These are phyloP conservation scores for Anoplius nigerrimus DNA, from an alignment of 2,888 invertebrate species.

Conservation along the genomic window DNA sequence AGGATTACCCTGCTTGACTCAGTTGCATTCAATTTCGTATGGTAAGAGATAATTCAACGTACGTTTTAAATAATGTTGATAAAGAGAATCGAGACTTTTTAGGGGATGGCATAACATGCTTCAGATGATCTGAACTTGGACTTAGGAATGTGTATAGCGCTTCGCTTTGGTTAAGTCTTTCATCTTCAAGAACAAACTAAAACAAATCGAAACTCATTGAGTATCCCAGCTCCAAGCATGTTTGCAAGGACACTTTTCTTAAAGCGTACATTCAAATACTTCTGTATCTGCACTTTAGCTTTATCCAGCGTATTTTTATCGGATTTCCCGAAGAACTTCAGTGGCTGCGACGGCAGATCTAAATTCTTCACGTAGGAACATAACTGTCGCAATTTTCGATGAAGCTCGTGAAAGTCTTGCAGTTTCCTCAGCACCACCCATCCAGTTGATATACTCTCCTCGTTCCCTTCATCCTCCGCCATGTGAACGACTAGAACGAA, in stretches of 20 bases:
- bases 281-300: constrained; percentile 88
- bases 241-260: neutral
- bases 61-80: constrained; percentile 91
- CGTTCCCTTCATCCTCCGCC: constrained; percentile 80
- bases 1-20: neutral
- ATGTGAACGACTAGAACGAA: constrained; percentile 90
- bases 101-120: constrained; percentile 85
- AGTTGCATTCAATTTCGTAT: neutral
- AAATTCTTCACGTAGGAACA: constrained; percentile 87
- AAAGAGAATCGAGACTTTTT: constrained; percentile 93
- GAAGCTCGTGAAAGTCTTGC: constrained; percentile 84
- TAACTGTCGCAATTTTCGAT: constrained; percentile 88
- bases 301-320: constrained; percentile 88
- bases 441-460: constrained; percentile 80
- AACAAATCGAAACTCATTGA: constrained; percentile 14
- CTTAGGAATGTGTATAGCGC: constrained; percentile 94
- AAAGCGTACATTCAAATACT: constrained; percentile 86
- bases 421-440: constrained; percentile 82
- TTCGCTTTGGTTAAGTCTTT: constrained; percentile 90
- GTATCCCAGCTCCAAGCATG: neutral
- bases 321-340: constrained; percentile 90
- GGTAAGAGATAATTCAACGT: constrained; percentile 55
- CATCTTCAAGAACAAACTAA: constrained; percentile 91
- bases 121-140: constrained; percentile 92
- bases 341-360: constrained; percentile 88